Evolutionary conservation across 2,113 vertebrate species (phyloP).

Genomic region (Tor tambroides): DNA sequence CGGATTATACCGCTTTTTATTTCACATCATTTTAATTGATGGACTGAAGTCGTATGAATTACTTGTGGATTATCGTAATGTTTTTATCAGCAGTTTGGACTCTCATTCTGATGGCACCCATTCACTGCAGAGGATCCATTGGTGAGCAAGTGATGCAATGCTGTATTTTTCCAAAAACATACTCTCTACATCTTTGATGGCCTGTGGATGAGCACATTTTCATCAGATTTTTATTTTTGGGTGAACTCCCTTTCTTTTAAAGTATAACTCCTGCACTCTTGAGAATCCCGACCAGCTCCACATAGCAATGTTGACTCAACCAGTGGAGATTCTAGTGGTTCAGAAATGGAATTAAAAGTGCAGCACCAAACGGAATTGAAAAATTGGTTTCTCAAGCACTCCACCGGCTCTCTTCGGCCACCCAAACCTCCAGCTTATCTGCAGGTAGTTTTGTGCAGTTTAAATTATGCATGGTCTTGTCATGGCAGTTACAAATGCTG

Average conservation of each 20-base stretch:
- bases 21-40: too few relatives aligned
- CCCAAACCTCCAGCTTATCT: background rate
- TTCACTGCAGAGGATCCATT: background rate
- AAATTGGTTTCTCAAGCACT: background rate
- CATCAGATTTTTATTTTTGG: background rate
- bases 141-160: background rate
- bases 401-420: background rate
- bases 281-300: background rate
- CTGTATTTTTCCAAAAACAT: background rate
- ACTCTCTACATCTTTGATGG: background rate
- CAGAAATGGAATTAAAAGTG: constrained; percentile 8
- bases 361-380: background rate
- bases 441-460: constrained; percentile 19
- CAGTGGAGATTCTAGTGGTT: background rate
- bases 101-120: too few relatives aligned
- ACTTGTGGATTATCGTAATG: too few relatives aligned
- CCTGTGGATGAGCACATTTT: background rate
- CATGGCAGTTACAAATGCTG: background rate
- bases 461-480: constrained; percentile 39
- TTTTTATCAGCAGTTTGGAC: too few relatives aligned
- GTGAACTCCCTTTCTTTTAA: background rate
- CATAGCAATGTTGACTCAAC: background rate
- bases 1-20: too few relatives aligned
- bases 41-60: too few relatives aligned
- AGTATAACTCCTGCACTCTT: background rate